These are phyloP conservation scores for Fregetta grallaria DNA, from an alignment of 2,113 vertebrate genomes.

Conservation along the genomic window DNA sequence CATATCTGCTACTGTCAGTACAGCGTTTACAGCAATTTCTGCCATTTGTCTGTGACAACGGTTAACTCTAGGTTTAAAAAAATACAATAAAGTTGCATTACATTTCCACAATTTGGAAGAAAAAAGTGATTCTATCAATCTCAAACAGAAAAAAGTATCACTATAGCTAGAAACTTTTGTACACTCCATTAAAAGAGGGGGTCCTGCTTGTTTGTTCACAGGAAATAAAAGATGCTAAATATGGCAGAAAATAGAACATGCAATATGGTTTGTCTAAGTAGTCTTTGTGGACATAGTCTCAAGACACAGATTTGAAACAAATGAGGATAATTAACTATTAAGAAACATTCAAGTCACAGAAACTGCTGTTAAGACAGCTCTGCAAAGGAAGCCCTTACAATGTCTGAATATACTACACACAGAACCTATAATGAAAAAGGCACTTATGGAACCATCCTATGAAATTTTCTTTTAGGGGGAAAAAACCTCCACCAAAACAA, in stretches of 20 bases:
- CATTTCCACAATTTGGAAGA: neutral
- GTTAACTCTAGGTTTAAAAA: conserved; percentile 82
- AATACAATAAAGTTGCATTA: neutral
- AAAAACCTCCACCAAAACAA: accelerated
- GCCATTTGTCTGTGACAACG: conserved; percentile 98
- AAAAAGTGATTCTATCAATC: neutral
- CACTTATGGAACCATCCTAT: neutral
- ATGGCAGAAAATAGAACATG: neutral
- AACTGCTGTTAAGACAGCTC: neutral
- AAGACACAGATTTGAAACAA: neutral
- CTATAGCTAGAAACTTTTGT: neutral
- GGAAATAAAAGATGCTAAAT: neutral
- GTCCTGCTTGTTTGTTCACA: neutral
- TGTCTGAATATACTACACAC: neutral
- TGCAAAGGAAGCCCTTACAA: neutral
- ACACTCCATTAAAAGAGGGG: accelerated
- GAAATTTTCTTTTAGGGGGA: accelerated
- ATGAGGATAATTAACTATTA: neutral
- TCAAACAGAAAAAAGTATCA: neutral
- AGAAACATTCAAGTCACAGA: neutral
- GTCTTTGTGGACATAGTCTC: neutral
- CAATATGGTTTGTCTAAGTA: accelerated
- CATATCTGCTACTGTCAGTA: conserved; percentile 95
- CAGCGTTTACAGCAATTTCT: conserved; percentile 93
- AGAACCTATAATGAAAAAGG: neutral